Base-by-base conservation (phyloP, 2,797 vertebrate genomes). In the Podarcis siculus region DNA sequence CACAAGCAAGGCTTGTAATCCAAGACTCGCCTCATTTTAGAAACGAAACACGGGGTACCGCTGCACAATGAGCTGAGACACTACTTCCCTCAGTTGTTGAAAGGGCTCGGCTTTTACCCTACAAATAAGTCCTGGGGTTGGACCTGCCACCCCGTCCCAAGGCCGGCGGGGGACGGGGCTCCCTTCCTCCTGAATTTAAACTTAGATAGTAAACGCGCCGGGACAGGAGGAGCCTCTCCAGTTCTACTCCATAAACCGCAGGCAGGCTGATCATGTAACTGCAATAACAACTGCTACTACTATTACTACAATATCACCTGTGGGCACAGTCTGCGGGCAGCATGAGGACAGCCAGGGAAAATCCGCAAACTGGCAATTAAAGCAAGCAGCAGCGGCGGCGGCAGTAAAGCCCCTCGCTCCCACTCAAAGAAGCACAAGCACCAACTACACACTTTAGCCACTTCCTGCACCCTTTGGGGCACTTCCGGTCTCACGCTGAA, bases 311-410 rank as follows among this genome's bases (percentile, higher is more conserved):
- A 2, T 17, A 12, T 89, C 72, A 92, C 92, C 92, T 86, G 9
- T 32, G 32, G 25, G 87, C 91, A 10, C 82, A 32, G 66, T 72
- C 90, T 35, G 49, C 86, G 0, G 91, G 90, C 77, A 93, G 39
- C 93, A 91, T 92, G 8, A 12, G 7, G 1, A 15, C 0, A 0
- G 5, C 35, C 23, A 25, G 23, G 2, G 39, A 39, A 19, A 1
- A 1, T 55, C 49, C 49, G 13, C 49, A 64, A 64, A 64, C 61
- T 13, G 4, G 64, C 64, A 73, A 21, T n/a, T 8, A 25, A 58
- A 21, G 30, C 4, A 13, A 1, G 1, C 5, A 15, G 42, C 0
- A 0, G 49, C 49, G 1, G 49, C 0, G 0, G 45, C 45, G 3
- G 45, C 13, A 55, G 23, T 4, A 61, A 79, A 21, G 1, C 64